A percentile compares a stretch with the other conserved stretches of the same genome.
Conservation (phyloP, 2,888 invertebrate genomes). For the Theretra japonica region DNA sequence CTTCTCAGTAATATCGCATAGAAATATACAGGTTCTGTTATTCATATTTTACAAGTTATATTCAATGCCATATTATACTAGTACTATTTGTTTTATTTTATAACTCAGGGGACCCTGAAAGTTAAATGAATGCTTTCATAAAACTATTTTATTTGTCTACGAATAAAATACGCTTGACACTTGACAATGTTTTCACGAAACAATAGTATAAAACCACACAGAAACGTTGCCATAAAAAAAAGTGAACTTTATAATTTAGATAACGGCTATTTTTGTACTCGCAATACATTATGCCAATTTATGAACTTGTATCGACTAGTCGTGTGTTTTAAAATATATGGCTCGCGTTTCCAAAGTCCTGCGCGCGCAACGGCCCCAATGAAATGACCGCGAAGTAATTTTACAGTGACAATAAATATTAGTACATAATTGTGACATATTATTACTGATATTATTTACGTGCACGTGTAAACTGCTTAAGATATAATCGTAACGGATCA, state of each 20-base stretch:
- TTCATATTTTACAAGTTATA: background rate
- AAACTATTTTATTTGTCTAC: too few species aligned
- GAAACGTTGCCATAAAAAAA: too few species aligned
- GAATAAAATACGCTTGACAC: too few species aligned
- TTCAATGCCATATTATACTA: background rate
- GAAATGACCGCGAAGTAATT: constrained; percentile 5
- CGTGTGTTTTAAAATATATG: background rate
- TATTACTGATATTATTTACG: constrained; percentile 21
- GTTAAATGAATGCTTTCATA: too few species aligned
- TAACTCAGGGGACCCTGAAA: background rate
- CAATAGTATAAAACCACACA: too few species aligned
- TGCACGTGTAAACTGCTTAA: constrained; percentile 22
- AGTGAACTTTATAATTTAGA: too few species aligned
- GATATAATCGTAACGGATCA: constrained; percentile 34
- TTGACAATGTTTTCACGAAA: too few species aligned
- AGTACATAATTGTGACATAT: background rate
- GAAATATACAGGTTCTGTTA: background rate
- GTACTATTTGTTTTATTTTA: background rate
- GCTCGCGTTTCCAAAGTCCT: background rate
- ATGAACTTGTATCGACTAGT: background rate
- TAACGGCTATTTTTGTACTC: too few species aligned
- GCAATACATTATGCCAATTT: too few species aligned
- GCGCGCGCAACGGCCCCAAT: background rate
- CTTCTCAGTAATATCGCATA: background rate
- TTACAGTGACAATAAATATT: constrained; percentile 12